phyloP scores from a whole-genome alignment of 2,113 vertebrate species.

The Burhinus bistriatus region DNA sequence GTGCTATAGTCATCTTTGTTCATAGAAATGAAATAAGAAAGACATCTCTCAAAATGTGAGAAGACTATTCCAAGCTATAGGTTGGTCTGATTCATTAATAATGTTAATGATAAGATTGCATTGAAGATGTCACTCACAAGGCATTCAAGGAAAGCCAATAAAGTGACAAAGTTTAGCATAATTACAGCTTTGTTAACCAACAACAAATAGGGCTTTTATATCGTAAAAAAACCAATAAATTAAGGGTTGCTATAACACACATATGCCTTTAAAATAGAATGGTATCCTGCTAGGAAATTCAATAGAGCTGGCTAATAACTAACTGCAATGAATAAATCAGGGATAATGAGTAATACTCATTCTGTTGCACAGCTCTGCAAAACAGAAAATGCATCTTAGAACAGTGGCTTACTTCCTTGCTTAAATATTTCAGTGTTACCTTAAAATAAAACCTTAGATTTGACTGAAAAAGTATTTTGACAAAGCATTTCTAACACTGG shows the following conservation, averaged over 20 bases:
- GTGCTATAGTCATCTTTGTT: background rate
- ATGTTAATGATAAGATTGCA: background rate
- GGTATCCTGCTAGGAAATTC: background rate
- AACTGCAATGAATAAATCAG: background rate
- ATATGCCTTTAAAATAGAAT: background rate
- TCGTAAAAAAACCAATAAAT: background rate
- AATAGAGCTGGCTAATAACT: background rate
- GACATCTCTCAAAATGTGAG: background rate
- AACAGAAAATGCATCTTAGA: background rate
- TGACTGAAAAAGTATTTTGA: background rate
- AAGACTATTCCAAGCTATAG: background rate
- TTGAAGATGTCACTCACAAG: background rate
- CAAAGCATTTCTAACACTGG: background rate
- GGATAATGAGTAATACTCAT: background rate
- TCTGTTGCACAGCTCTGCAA: background rate
- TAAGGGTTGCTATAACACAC: background rate
- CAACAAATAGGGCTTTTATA: background rate
- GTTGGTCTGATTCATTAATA: background rate
- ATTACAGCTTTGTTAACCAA: background rate
- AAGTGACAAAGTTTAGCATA: background rate
- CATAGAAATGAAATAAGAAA: background rate
- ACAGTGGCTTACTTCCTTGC: background rate
- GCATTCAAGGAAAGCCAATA: background rate
- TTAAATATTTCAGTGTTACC: background rate
- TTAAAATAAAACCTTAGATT: background rate